Evolutionary conservation across 2,888 invertebrate species (phyloP), one percentile per base, ranked within the genome.

Genomic region (Diplolepis rosae): DNA sequence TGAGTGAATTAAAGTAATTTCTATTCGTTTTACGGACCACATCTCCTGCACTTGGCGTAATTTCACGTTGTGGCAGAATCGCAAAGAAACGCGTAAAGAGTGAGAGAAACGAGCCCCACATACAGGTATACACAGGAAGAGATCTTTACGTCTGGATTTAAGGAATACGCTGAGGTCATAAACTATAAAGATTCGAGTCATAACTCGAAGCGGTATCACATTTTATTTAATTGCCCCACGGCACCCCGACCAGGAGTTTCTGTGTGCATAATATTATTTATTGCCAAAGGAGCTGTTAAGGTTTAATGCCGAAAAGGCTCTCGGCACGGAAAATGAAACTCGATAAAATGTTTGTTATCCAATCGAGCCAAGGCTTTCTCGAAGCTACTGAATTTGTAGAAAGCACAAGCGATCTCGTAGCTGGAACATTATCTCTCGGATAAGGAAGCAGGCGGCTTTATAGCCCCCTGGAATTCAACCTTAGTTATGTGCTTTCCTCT

Each of bases 201-300:
- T 88, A 88, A 88, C 88, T 88, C 83, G 85, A 84, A 84, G 79
- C 86, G 85, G 85, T 85, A 87, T 88, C 87, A 83, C 87, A 85
- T 88, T 88, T 88, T 88, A 88, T 88, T 88, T 88, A 88, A 88
- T 88, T 88, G 88, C 86, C 84, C 79, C 77, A 79, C 82, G 82
- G 80, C 82, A 79, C 80, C 77, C 78, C 32, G 75, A 75, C 70
- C 74, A 74, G 66, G 74, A 70, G 73, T 74, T 76, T 78, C 78
- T 78, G 82, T 83, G 82, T 87, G 88, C 87, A 87, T 88, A 87
- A 88, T 87, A 87, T 88, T 88, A 88, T 88, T 88, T 88, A 88
- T 88, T 87, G 82, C 86, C 83, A 77, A 86, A 87, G 85, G 82
- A 83, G 86, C 85, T 85, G 85, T 88, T 88, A 87, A 87, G 85